Evolutionary conservation across 37 sponge, comb jelly and placozoan species (phyloP), one percentile per base, ranked within the genome.

Genomic region (Aplysina aerophoba): DNA sequence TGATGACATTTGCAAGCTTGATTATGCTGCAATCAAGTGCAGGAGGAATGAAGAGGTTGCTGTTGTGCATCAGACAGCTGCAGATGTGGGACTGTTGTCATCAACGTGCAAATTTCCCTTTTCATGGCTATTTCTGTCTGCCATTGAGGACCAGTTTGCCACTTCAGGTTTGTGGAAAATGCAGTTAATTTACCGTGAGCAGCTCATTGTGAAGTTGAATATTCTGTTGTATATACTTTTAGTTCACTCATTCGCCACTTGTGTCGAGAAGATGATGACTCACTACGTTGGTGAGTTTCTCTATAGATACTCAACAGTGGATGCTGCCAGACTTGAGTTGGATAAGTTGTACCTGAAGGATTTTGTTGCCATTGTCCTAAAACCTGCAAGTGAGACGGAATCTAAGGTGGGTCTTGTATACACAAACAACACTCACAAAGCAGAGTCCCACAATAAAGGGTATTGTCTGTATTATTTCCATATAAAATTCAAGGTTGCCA

Each of bases 111-210:
- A 89, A 55, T 80, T 96, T 21, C 96, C 96, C 2, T 96, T 96
- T 81, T 96, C 90, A 5, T 96, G 96, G 96, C 57, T 93, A 6
- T 60, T 96, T 30, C 89, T 84, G 63, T 83, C 87, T 24, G 53
- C 86, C 15, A 54, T 96, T 34, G 90, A 96, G 34, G 55, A 79
- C 30, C 88, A 85, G 59, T 84, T 44, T 44, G 64, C 25, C n/a
- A 62, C 64, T 62, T 11, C 50, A 44, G 50, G 50, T 44, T 44
- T 44, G 50, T 44, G 8, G 50, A 44, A 44, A 3, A 44, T 44
- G 50, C 50, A 44, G 50, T 44, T 11, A 3, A 44, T 44, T 8
- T 44, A 44, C 6, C 50, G 8, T 8, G 3, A 44, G 3, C 50
- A 44, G 3, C 6, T 44, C 50, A 44, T 44, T 3, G 50, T 44